Conservation (phyloP, 2,888 invertebrate species). For the Leptogaster cylindrica region DNA sequence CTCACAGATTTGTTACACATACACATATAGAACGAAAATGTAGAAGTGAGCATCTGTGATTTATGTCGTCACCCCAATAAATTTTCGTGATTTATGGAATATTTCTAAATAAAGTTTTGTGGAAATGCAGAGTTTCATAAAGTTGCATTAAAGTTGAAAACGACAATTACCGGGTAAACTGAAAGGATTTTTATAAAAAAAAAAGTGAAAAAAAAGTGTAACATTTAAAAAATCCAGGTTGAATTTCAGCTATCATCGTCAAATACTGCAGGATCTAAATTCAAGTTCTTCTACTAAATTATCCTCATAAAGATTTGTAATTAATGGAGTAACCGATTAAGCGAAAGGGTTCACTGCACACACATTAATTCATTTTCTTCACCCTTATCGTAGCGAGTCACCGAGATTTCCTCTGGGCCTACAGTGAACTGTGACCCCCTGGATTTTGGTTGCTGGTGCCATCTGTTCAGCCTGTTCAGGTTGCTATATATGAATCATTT, state of each 20-base stretch:
- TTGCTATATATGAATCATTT: constrained; percentile 19
- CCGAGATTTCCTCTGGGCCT: background rate
- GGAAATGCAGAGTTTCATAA: constrained; percentile 4
- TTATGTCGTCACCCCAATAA: constrained; percentile 25
- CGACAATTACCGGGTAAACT: background rate
- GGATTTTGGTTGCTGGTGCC: constrained; percentile 6
- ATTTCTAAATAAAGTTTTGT: constrained; percentile 7
- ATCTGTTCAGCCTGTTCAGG: constrained; percentile 2
- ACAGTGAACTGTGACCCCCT: background rate
- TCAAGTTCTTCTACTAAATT: background rate
- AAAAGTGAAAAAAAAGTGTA: background rate
- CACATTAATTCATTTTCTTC: constrained; percentile 22
- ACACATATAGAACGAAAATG: too few species aligned
- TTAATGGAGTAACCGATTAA: constrained; percentile 21
- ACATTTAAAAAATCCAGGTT: background rate
- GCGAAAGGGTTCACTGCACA: constrained; percentile 25
- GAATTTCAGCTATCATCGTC: background rate
- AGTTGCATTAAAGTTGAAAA: too few species aligned
- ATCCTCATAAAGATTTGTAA: background rate
- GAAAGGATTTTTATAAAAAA: background rate
- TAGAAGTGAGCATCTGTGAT: too few species aligned
- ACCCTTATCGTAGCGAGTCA: background rate
- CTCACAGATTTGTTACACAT: too few species aligned
- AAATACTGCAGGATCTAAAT: background rate
- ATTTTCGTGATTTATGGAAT: constrained; percentile 28